These are phyloP conservation scores for Podarcis raffonei DNA, from an alignment of 2,113 vertebrate genomes.

Conservation along the genomic window DNA sequence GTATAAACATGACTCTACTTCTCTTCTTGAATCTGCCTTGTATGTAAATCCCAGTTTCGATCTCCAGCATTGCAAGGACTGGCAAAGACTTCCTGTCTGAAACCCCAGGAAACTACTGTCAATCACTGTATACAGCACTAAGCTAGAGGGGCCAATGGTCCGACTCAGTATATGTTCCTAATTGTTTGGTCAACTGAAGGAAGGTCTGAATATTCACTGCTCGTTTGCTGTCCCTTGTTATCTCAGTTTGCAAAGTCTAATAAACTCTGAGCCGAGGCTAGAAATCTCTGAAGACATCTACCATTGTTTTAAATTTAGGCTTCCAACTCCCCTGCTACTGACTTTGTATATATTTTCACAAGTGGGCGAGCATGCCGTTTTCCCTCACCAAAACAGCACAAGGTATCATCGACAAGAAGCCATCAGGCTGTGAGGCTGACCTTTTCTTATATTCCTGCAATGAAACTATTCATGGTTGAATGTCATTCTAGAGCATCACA, in stretches of 20 bases:
- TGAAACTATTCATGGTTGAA: slow-evolving; percentile 60
- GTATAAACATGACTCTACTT: too few species aligned
- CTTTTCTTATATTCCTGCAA: slow-evolving; percentile 58
- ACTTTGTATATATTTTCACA: slow-evolving; percentile 35
- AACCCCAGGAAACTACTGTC: too few species aligned
- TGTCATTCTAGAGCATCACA: slow-evolving; percentile 54
- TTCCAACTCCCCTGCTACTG: slow-evolving; percentile 2
- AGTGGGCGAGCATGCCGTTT: slow-evolving; percentile 36
- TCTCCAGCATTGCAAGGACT: too few species aligned
- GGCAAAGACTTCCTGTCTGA: too few species aligned
- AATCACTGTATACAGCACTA: too few species aligned
- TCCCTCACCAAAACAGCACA: slow-evolving; percentile 19
- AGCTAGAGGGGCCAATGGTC: too few species aligned
- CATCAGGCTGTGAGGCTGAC: slow-evolving; percentile 54
- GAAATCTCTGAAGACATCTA: neutral
- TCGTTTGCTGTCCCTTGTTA: neutral
- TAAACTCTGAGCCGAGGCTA: slow-evolving; percentile 31
- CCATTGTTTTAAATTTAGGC: slow-evolving; percentile 8
- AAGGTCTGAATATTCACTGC: slow-evolving; percentile 18
- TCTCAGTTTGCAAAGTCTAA: slow-evolving; percentile 42
- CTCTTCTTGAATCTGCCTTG: too few species aligned
- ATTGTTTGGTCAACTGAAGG: slow-evolving; percentile 25
- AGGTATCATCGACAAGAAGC: slow-evolving; percentile 42
- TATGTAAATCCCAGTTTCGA: too few species aligned
- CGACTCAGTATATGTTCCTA: too few species aligned